A percentile compares a stretch with the other conserved stretches of the same genome.
Conservation (phyloP, 2,113 vertebrate genomes). For the Numenius arquata region DNA sequence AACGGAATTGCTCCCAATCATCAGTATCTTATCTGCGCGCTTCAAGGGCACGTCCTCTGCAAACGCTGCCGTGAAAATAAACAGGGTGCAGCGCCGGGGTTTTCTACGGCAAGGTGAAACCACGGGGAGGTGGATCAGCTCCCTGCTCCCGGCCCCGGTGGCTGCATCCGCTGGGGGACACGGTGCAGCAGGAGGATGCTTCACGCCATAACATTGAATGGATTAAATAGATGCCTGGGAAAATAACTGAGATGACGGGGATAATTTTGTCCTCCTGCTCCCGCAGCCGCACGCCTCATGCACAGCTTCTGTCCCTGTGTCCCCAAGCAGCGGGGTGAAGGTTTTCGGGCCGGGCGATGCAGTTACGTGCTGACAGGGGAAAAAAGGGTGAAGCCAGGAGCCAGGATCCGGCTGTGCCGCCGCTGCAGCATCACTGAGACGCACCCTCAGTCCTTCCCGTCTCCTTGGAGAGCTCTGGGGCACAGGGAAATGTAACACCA, state of each 20-base stretch:
- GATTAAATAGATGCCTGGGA: neutral
- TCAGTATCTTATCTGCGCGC: neutral
- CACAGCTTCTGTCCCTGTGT: neutral
- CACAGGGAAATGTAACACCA: rapidly evolving
- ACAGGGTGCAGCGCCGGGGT: rapidly evolving
- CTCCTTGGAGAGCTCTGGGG: neutral
- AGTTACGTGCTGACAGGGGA: rapidly evolving
- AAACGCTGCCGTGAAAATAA: neutral
- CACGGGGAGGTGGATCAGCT: neutral
- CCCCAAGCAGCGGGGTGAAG: neutral
- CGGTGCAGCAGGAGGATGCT: rapidly evolving
- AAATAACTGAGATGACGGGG: neutral
- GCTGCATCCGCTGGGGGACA: neutral
- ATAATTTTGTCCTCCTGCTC: neutral
- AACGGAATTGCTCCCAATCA: neutral
- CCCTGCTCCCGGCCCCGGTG: rapidly evolving
- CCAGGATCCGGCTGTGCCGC: neutral
- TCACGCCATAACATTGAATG: neutral
- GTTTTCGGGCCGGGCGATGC: rapidly evolving
- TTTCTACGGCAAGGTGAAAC: neutral
- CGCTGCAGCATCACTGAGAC: rapidly evolving
- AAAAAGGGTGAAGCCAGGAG: rapidly evolving
- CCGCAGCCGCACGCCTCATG: neutral
- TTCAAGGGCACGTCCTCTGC: neutral
- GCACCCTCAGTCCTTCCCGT: neutral